phyloP scores from a whole-genome alignment of 2,113 vertebrate genomes.

The Saguinus imperator region DNA sequence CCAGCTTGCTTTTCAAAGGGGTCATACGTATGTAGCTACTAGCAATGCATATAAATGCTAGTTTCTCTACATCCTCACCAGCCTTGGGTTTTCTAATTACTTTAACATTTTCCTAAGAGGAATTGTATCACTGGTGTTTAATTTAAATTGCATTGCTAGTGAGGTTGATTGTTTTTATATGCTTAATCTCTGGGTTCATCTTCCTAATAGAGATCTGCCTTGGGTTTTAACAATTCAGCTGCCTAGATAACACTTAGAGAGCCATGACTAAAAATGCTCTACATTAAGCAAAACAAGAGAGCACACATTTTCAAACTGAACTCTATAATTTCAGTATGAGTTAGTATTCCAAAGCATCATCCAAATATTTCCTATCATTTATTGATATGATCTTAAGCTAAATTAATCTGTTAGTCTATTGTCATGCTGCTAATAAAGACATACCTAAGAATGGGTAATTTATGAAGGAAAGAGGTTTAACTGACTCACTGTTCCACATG shows the following conservation, averaged over 20 bases:
- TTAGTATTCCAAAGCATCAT: neutral
- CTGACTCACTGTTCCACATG: no score
- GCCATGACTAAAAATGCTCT: neutral
- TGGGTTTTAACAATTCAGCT: neutral
- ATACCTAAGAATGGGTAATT: no score
- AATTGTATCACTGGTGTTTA: neutral
- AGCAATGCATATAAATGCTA: neutral
- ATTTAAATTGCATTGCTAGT: conserved; percentile 30
- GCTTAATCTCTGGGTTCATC: neutral
- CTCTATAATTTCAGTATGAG: neutral
- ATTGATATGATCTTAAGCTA: neutral
- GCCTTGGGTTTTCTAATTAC: neutral
- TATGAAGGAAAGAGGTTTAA: no score
- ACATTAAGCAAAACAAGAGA: neutral
- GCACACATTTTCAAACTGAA: neutral
- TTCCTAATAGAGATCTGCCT: conserved; percentile 22
- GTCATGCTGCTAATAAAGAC: no score
- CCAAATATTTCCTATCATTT: neutral
- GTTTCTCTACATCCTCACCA: neutral
- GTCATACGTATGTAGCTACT: neutral
- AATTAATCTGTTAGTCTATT: neutral
- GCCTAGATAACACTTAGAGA: neutral
- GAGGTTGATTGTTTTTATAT: neutral
- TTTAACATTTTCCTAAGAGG: neutral
- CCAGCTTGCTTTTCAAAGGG: neutral